phyloP scores from a whole-genome alignment of 2,888 invertebrate genomes.

The Alloplasta piceator region DNA sequence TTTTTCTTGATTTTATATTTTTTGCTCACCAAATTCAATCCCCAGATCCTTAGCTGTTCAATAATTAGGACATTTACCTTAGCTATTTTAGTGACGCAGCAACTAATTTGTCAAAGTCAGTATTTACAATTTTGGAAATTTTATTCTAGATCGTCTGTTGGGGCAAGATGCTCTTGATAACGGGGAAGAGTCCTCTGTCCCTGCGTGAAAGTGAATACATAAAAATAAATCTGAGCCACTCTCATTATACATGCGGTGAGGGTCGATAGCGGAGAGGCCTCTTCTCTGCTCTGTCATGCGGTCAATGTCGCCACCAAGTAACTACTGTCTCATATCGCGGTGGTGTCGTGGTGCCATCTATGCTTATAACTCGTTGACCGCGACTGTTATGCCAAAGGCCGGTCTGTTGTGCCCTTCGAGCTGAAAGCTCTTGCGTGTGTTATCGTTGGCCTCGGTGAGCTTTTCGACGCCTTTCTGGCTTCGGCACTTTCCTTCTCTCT shows the following conservation, averaged over 20 bases:
- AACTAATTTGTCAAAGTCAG: too few relatives aligned
- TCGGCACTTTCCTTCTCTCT: neutral
- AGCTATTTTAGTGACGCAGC: too few relatives aligned
- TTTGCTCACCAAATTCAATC: too few relatives aligned
- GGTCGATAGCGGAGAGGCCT: slow-evolving; percentile 13
- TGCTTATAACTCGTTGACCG: slow-evolving; percentile 45
- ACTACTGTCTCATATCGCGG: slow-evolving; percentile 27
- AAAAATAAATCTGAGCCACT: too few relatives aligned
- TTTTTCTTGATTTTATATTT: too few relatives aligned
- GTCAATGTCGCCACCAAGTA: slow-evolving; percentile 37
- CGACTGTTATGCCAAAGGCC: slow-evolving; percentile 48
- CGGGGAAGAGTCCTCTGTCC: too few relatives aligned
- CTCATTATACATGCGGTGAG: slow-evolving; percentile 2
- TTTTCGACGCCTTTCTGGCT: slow-evolving; percentile 43
- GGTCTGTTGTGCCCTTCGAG: slow-evolving; percentile 37
- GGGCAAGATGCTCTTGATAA: too few relatives aligned
- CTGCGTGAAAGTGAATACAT: too few relatives aligned
- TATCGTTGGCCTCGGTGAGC: slow-evolving; percentile 36
- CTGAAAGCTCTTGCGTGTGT: slow-evolving; percentile 33
- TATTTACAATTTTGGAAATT: too few relatives aligned
- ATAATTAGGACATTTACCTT: too few relatives aligned
- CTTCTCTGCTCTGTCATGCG: slow-evolving; percentile 1
- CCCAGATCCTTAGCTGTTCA: too few relatives aligned
- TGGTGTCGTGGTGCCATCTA: slow-evolving; percentile 43
- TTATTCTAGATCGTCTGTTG: too few relatives aligned